Evolutionary conservation across 2,113 vertebrate species (phyloP).

Genomic region (Sinocyclocheilus anophthalmus): DNA sequence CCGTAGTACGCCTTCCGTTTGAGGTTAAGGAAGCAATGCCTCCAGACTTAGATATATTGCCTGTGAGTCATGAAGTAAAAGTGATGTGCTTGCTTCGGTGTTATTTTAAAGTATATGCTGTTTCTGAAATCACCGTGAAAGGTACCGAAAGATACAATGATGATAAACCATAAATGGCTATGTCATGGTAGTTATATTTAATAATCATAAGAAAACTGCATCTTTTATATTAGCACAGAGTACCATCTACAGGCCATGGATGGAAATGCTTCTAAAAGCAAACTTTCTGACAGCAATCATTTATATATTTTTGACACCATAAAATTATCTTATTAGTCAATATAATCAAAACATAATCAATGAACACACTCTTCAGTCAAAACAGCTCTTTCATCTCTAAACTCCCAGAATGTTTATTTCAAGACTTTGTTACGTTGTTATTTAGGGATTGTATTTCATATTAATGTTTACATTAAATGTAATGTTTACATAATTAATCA

Average conservation of each 20-base stretch:
- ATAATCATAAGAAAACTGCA: neutral
- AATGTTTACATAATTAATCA: no score
- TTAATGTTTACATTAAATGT: neutral
- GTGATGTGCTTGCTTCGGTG: neutral
- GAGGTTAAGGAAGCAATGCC: neutral
- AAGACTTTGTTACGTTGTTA: neutral
- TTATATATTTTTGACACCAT: neutral
- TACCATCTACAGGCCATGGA: neutral
- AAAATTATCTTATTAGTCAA: no score
- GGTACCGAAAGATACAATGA: neutral
- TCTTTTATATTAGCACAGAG: neutral
- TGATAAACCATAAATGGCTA: neutral
- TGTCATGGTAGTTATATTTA: no score
- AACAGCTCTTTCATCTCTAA: neutral
- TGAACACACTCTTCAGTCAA: neutral
- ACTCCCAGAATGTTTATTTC: neutral
- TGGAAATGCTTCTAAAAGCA: neutral
- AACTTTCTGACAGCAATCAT: neutral
- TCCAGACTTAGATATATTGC: neutral
- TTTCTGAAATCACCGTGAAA: neutral
- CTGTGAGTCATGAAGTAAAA: neutral
- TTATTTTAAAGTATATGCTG: neutral
- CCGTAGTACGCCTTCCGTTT: neutral
- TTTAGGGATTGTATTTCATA: neutral
- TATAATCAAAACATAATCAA: neutral